phyloP scores from a whole-genome alignment of 2,888 invertebrate species.

The Plutella xylostella region DNA sequence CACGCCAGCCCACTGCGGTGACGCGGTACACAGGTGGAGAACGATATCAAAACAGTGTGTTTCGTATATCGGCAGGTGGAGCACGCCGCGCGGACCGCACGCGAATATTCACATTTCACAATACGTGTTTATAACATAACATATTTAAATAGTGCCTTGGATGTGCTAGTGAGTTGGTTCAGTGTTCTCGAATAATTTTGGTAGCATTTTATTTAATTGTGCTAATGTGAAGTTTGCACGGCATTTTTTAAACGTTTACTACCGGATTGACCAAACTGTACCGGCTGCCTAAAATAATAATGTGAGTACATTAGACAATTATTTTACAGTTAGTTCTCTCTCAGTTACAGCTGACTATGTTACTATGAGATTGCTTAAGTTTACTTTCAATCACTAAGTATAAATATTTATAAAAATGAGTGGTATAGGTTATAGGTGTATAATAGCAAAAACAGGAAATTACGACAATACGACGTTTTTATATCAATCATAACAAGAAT shows the following conservation, averaged over 20 bases:
- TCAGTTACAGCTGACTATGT: no score
- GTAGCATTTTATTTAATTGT: conserved; percentile 26
- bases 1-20: background rate
- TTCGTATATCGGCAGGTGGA: conserved; percentile 33
- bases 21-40: conserved; percentile 53
- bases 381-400: no score
- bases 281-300: no score
- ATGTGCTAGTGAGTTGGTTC: conserved; percentile 16
- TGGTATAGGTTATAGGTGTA: no score
- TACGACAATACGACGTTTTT: no score
- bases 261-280: conserved; percentile 37
- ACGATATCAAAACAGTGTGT: conserved; percentile 62
- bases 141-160: conserved; percentile 25
- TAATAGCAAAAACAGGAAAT: no score
- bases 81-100: conserved; percentile 32
- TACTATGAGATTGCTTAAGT: no score
- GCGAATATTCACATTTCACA: conserved; percentile 8
- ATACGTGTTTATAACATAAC: background rate
- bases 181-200: conserved; percentile 4
- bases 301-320: conserved; percentile 35
- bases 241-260: conserved; percentile 23
- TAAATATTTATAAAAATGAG: no score
- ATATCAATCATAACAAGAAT: no score
- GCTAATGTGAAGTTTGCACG: conserved; percentile 21
- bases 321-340: no score